These are phyloP conservation scores for Drosophila busckii DNA, from an alignment of 1,140 invertebrate genomes.

Conservation along the genomic window DNA sequence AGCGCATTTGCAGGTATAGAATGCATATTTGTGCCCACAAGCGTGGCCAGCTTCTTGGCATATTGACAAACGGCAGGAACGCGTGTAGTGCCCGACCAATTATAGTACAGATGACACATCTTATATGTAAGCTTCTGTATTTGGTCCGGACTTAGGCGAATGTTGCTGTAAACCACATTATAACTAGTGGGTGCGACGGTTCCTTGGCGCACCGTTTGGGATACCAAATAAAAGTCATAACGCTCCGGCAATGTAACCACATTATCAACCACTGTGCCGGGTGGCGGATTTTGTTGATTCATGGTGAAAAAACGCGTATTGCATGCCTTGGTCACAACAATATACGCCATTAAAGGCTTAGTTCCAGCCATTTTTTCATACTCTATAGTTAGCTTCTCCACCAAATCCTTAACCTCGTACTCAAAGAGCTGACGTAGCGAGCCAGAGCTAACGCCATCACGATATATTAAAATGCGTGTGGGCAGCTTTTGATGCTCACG, in stretches of 20 bases:
- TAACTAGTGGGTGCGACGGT: constrained; percentile 91
- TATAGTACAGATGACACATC: constrained; percentile 90
- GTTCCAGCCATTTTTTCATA: constrained; percentile 78
- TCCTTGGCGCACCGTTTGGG: constrained; percentile 87
- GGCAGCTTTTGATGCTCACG: constrained; percentile 79
- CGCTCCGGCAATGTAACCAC: constrained; percentile 89
- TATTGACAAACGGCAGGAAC: constrained; percentile 93
- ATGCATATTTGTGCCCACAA: constrained; percentile 86
- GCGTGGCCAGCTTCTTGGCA: constrained; percentile 91
- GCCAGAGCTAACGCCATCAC: constrained; percentile 92
- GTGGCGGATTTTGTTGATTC: constrained; percentile 80
- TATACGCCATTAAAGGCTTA: constrained; percentile 82
- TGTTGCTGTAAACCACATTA: constrained; percentile 86
- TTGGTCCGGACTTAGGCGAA: constrained; percentile 83
- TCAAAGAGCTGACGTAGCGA: constrained; percentile 84
- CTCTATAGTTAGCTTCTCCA: constrained; percentile 80
- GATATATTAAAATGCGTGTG: constrained; percentile 84
- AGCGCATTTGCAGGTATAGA: constrained; percentile 80
- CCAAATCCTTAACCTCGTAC: constrained; percentile 79
- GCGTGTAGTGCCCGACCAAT: constrained; percentile 89
- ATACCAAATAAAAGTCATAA: constrained; percentile 91
- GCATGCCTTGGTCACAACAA: constrained; percentile 87
- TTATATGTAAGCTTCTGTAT: constrained; percentile 90
- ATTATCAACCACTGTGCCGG: constrained; percentile 93
- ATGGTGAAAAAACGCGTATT: constrained; percentile 84